Conservation (phyloP, 1,140 invertebrate species). For the Dinoponera quadriceps region DNA sequence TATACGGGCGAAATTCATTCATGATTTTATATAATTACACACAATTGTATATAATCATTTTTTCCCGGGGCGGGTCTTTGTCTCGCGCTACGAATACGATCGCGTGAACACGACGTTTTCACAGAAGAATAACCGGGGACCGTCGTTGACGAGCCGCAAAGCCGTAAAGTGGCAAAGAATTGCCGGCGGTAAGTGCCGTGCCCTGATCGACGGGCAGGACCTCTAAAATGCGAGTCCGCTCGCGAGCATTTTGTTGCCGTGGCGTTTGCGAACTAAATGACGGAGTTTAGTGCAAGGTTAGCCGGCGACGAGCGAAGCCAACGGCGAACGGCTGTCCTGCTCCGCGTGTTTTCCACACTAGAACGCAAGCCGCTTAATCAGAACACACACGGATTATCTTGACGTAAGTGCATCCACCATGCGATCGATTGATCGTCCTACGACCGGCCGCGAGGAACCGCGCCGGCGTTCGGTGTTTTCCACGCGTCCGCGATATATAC, state of each 20-base stretch:
- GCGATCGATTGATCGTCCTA: neutral
- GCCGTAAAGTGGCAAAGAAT: constrained; percentile 68
- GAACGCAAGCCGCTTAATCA: neutral
- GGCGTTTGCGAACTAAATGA: constrained; percentile 77
- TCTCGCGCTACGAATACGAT: constrained; percentile 17
- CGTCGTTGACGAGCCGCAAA: constrained; percentile 67
- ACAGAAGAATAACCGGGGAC: constrained; percentile 58
- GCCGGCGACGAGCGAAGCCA: constrained; percentile 81
- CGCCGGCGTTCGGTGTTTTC: neutral
- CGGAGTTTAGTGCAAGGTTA: constrained; percentile 84
- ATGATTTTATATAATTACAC: too few relatives aligned
- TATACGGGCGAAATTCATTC: too few relatives aligned
- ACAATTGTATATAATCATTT: too few relatives aligned
- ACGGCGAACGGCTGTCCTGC: constrained; percentile 68
- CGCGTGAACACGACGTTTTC: constrained; percentile 36
- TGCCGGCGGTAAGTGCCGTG: constrained; percentile 62
- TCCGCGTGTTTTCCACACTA: constrained; percentile 47
- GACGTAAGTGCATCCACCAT: constrained; percentile 30
- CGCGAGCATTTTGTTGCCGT: constrained; percentile 77
- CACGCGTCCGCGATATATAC: neutral
- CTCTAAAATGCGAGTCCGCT: constrained; percentile 73
- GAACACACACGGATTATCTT: neutral
- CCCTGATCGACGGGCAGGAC: constrained; percentile 69
- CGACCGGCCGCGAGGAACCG: neutral
- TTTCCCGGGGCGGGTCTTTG: neutral